Evolutionary conservation across 2,797 vertebrate genomes (phyloP).

Genomic region (Pseudomugil tenellus): DNA sequence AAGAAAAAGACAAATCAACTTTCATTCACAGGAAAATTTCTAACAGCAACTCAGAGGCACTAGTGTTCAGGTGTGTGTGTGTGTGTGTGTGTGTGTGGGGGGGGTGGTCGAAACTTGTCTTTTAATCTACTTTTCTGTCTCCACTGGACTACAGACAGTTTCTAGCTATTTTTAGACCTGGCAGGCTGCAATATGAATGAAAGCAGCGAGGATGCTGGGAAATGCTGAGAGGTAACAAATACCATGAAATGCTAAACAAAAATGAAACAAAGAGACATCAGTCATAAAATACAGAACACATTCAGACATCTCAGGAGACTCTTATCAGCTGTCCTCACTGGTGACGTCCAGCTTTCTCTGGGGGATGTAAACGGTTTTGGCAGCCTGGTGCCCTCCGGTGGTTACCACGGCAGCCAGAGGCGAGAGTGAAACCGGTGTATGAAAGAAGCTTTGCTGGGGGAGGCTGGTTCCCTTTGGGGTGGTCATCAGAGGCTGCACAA

Average conservation of each 20-base stretch:
- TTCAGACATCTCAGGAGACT: background rate
- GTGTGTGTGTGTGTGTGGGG: too few relatives aligned
- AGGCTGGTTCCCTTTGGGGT: conserved; percentile 85
- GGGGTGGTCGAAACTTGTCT: too few relatives aligned
- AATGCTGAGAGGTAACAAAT: conserved; percentile 45
- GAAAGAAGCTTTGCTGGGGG: conserved; percentile 88
- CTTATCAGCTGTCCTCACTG: conserved; percentile 80
- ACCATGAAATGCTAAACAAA: conserved; percentile 16
- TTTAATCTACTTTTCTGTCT: conserved; percentile 12
- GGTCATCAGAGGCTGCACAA: conserved; percentile 82
- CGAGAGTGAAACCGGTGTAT: conserved; percentile 83
- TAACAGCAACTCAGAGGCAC: conserved; percentile 1
- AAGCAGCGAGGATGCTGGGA: conserved; percentile 23
- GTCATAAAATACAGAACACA: background rate
- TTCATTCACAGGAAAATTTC: background rate
- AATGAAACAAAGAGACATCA: background rate
- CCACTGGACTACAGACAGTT: conserved; percentile 7
- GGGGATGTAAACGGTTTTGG: conserved; percentile 83
- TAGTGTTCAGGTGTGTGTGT: conserved; percentile 50
- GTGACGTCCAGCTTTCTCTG: conserved; percentile 91
- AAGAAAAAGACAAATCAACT: background rate
- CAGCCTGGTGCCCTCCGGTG: conserved; percentile 52
- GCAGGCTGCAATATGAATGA: conserved; percentile 20
- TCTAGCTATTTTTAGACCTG: conserved; percentile 39
- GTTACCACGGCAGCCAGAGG: conserved; percentile 74